Conservation (phyloP, 2,888 invertebrate genomes). For the Xanthorhoe spadicearia region DNA sequence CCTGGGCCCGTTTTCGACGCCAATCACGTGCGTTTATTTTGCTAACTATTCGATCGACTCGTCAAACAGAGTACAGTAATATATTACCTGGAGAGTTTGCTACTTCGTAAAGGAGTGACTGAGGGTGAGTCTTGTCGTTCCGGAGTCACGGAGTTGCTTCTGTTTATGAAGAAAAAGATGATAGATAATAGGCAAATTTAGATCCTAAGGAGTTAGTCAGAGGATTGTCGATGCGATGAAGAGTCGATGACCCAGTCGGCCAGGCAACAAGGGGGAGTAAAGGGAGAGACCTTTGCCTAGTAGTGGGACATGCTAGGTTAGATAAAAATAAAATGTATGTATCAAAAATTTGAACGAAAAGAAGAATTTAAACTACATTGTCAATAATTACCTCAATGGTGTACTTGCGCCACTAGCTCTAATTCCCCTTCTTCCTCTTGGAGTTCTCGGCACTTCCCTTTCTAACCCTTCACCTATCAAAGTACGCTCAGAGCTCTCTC, state of each 20-base stretch:
- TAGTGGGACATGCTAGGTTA: too few relatives aligned
- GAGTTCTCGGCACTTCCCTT: constrained; percentile 58
- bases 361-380: background rate
- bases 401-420: constrained; percentile 58
- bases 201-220: too few relatives aligned
- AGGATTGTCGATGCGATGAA: too few relatives aligned
- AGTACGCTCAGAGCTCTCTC: constrained; percentile 13
- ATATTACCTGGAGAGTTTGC: constrained; percentile 57
- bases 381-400: constrained; percentile 57
- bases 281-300: too few relatives aligned
- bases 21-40: too few relatives aligned
- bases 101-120: constrained; percentile 51
- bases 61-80: background rate
- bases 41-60: too few relatives aligned
- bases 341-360: background rate
- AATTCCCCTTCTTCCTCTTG: constrained; percentile 64
- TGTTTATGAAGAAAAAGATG: constrained; percentile 35
- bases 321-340: too few relatives aligned
- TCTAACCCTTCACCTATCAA: constrained; percentile 9
- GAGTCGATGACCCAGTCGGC: too few relatives aligned
- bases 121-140: constrained; percentile 68
- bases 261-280: too few relatives aligned
- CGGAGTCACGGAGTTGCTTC: constrained; percentile 62
- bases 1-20: too few relatives aligned
- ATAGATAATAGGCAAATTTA: too few relatives aligned